Conservation (phyloP, 2,113 vertebrate genomes). For the Propithecus coquereli region DNA sequence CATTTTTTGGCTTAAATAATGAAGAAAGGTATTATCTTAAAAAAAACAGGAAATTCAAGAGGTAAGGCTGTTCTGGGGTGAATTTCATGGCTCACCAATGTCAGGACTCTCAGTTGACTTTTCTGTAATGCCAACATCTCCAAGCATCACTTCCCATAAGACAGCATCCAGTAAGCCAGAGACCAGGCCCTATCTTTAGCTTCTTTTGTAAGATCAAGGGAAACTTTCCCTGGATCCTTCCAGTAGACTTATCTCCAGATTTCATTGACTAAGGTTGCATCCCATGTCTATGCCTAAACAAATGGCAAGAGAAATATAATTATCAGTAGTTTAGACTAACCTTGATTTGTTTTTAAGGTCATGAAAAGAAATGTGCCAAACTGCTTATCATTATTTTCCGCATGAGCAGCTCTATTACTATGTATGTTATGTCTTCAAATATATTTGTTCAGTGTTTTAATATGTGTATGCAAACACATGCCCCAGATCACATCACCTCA, state of each 20-base stretch:
- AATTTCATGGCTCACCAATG: neutral
- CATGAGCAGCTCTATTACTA: neutral
- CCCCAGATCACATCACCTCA: neutral
- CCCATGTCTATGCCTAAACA: neutral
- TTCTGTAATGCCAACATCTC: neutral
- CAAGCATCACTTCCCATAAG: neutral
- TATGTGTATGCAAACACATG: neutral
- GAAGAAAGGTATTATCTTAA: neutral
- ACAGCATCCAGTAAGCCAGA: neutral
- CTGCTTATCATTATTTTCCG: neutral
- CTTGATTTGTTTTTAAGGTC: conserved; percentile 15
- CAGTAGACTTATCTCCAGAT: neutral
- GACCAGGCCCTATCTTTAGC: neutral
- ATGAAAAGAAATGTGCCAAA: conserved; percentile 7
- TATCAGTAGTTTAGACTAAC: conserved; percentile 4
- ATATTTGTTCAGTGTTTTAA: conserved; percentile 5
- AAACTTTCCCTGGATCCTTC: neutral
- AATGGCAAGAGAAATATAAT: conserved; percentile 5
- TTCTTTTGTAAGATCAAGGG: neutral
- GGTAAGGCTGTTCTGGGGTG: neutral
- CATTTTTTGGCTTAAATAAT: neutral
- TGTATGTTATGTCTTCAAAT: neutral
- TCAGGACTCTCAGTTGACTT: neutral
- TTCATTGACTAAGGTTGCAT: neutral
- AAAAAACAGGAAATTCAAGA: neutral